Base-by-base conservation (phyloP, 1,140 invertebrate genomes). In the Nasonia vitripennis region DNA sequence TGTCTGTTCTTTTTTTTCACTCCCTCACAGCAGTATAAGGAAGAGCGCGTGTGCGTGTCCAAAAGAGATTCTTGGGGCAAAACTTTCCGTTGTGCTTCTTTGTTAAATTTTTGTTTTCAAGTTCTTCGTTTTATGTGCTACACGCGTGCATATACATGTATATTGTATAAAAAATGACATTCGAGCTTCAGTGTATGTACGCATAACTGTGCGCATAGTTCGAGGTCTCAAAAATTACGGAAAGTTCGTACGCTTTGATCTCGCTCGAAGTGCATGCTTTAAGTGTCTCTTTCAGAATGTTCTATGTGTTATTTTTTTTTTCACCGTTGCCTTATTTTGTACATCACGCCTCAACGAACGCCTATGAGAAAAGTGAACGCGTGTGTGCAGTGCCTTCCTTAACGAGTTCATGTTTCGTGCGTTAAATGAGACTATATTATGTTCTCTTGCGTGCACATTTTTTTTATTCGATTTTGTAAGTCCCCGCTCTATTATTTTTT, bases 241-340 rank as follows among this genome's bases (percentile, higher is more conserved):
- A 85, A 85, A 85, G 84, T 85, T 79, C 78, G 68, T 77, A 80
- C 87, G 87, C 84, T 83, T 84, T 81, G 85, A 86, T 86, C 85
- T 86, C 81, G 48, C 89, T 91, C 88, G 88, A 92, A 91, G 89
- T 93, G 92, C 92, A 93, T 93, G 92, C 92, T 92, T 92, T 93
- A 92, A 93, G 89, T 93, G 93, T 93, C 90, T 90, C 89, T 89
- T 89, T 89, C 90, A 91, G 93, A 93, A 93, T 93, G 92, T 91
- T 93, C 91, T 92, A 89, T 93, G 92, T 93, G 88, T 45, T 7
- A 37, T 37, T 89, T 87, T 83, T 84, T 62, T 87, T 90, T 89
- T 90, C 87, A 89, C 90, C 90, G 89, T 91, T 90, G 89, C 90
- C 88, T 91, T 87, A 83, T 86, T 89, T 90, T 89, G 87, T 90